Base-by-base conservation (phyloP, 2,113 vertebrate genomes). In the Anarhynchus alexandrinus region DNA sequence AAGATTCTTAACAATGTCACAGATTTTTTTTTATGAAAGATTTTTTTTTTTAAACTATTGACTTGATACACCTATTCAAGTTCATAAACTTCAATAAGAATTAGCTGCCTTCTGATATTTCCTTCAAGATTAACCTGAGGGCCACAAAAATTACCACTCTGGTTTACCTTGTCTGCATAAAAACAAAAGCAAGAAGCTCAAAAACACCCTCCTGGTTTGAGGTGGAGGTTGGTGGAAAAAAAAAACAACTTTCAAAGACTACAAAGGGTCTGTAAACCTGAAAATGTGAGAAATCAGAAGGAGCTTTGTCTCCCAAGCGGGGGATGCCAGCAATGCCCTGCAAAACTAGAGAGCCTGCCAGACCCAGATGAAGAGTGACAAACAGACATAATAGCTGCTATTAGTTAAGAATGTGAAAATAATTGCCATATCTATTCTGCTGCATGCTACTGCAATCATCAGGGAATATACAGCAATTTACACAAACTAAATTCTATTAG, bases 321-420 rank as follows among this genome's bases (percentile, higher is more conserved):
- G 5, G 43, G 23, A 85, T 74, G 57, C 27, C 73, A 88, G 51
- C 20, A 80, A 73, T 42, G 15, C 16, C 47, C 11, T 70, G 42
- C 12, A 81, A 73, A 92, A 78, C 42, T 12, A 81, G 36, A 82
- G 29, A 81, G 42, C 21, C n/a, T 94, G 45, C 42, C 61, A 88
- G 59, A 59, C 27, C 4, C 1, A 0, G 38, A 59, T n/a, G 30
- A 87, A 69, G n/a, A 79, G 12, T 45, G 12, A 88, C 30, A 71
- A 90, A 62, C 21, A 74, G 12, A 12, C 3, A 4, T n/a, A 94
- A 78, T 4, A 58, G 47, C 18, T 78, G 64, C 27, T 67, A 14
- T 49, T 90, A 81, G 42, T 55, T 90, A 90, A 73, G 67, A 88
- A 86, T 55, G 47, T 73, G 32, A 94, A 93, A 96, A 88, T 69